Evolutionary conservation across 2,113 vertebrate species (phyloP), one percentile per base, ranked within the genome.

Genomic region (Oncorhynchus keta): DNA sequence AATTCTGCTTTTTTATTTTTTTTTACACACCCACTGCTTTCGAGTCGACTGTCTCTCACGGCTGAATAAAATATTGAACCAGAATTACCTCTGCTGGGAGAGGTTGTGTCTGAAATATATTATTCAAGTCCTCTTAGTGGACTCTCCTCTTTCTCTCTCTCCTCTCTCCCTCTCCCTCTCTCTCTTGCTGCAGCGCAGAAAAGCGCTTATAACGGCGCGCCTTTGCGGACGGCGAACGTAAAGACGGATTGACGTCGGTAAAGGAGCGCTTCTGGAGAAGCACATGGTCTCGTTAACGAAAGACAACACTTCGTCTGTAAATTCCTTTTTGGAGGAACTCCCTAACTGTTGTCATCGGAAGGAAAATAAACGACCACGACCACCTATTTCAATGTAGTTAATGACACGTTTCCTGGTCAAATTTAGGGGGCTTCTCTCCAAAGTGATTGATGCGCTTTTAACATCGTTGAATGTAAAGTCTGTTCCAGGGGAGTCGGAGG

Each of bases 211-310:
- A 11, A 64, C 26, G 84, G 88, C 78, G 49, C 14, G 12, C 16
- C 4, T 3, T 55, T 13, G 16, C 14, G 14, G 14, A 55, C 14
- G 13, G 13, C 1, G 51, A 55, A 5, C 1, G 28, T 18, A 2
- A 28, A 2, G 71, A 64, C 26, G 85, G 88, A 77, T 48, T 26
- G 93, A 94, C 94, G 95, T 96, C 93, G 93, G 83, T 6, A 93
- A 93, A 77, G 75, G 88, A 90, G 82, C 70, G 78, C 83, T 62
- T 55, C 57, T 3, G 64, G 35, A 74, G 70, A 87, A 92, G 92
- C 92, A 91, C 91, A 91, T 83, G 92, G 80, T 82, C 72, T 76
- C 77, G 77, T 84, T 79, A 87, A 85, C 84, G 84, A 88, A 86
- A 92, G 84, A 90, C 89, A 88, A 87, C 88, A 92, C 88, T 91